Evolutionary conservation across 1,140 invertebrate species (phyloP).

Genomic region (Protaetia brevitarsis): DNA sequence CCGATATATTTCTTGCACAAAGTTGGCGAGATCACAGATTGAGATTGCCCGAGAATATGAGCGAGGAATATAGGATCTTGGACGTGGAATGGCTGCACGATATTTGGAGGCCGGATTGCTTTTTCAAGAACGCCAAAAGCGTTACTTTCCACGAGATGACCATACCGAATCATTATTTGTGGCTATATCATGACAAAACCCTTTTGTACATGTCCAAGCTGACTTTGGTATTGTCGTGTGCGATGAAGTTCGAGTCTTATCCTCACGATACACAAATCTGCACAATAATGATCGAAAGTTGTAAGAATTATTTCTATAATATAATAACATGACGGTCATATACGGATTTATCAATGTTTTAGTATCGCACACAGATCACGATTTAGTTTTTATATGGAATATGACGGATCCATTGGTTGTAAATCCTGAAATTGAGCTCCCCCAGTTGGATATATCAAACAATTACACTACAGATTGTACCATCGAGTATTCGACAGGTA

Average conservation of each 20-base stretch:
- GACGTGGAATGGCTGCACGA: constrained; percentile 87
- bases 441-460: constrained; percentile 81
- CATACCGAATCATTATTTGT: constrained; percentile 89
- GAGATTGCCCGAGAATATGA: constrained; percentile 86
- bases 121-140: constrained; percentile 91
- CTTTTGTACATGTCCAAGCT: constrained; percentile 89
- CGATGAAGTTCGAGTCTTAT: constrained; percentile 91
- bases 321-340: background rate
- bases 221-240: constrained; percentile 82
- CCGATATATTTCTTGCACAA: constrained; percentile 88
- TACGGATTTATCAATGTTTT: constrained; percentile 24
- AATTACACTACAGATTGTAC: constrained; percentile 87
- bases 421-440: constrained; percentile 81
- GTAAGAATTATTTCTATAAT: constrained; percentile 63
- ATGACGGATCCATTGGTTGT: constrained; percentile 82
- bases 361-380: constrained; percentile 83
- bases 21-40: constrained; percentile 86
- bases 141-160: constrained; percentile 93
- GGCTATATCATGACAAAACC: constrained; percentile 88
- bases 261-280: constrained; percentile 87
- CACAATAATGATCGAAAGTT: constrained; percentile 88
- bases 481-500: constrained; percentile 82
- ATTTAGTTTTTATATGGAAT: constrained; percentile 85
- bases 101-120: constrained; percentile 89
- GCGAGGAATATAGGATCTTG: constrained; percentile 83